Conservation (phyloP, 2,888 invertebrate species). For the Melanargia galathea region DNA sequence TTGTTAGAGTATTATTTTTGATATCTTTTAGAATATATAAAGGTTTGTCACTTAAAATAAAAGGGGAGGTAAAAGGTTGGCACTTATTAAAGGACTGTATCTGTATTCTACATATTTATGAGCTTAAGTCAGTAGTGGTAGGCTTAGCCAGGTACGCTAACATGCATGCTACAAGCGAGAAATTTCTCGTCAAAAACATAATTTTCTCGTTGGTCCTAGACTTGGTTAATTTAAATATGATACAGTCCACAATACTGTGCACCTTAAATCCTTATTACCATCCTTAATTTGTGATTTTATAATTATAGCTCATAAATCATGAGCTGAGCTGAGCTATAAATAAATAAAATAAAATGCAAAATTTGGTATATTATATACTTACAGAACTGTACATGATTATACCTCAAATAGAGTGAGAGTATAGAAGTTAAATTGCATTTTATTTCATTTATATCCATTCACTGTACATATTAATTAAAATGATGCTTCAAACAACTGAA, state of each 20-base stretch:
- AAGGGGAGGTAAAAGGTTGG: not conserved
- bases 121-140: not conserved
- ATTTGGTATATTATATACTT: not conserved
- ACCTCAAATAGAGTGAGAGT: not conserved
- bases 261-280: too few species aligned
- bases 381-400: not conserved
- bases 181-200: too few species aligned
- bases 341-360: not conserved
- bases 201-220: too few species aligned
- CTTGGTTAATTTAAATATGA: too few species aligned
- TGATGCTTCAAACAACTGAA: not conserved
- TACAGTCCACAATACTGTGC: too few species aligned
- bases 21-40: not conserved
- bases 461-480: not conserved
- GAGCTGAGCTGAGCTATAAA: too few species aligned
- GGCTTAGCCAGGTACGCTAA: too few species aligned
- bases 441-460: not conserved
- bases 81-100: not conserved
- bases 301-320: too few species aligned
- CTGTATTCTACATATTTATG: not conserved
- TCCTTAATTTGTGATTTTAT: too few species aligned
- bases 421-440: not conserved
- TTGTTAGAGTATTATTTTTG: not conserved
- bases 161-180: too few species aligned
- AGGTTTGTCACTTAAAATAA: not conserved